Conservation (phyloP, 2,797 vertebrate species). For the Acomys russatus region DNA sequence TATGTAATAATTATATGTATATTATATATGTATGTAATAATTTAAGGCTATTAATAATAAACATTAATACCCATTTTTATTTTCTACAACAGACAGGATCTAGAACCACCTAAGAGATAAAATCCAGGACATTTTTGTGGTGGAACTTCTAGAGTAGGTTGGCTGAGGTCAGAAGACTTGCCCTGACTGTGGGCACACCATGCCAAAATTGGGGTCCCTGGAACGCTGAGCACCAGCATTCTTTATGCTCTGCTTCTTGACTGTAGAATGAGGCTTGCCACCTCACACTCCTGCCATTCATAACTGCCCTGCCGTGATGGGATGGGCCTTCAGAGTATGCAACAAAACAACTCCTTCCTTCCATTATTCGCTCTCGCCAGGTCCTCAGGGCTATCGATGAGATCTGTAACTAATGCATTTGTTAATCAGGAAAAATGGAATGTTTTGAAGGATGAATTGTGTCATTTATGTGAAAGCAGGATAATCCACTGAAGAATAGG, state of each 20-base stretch:
- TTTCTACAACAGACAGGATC: not conserved
- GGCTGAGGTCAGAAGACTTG: not conserved
- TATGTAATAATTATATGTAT: too few species aligned
- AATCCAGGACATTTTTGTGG: not conserved
- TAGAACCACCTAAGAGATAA: not conserved
- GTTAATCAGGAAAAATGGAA: not conserved
- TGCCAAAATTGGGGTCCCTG: not conserved
- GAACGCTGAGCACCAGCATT: not conserved
- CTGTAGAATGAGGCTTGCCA: not conserved
- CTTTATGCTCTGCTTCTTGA: not conserved
- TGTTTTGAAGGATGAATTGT: constrained; percentile 3
- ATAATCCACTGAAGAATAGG: not conserved
- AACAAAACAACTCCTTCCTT: not conserved
- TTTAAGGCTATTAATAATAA: too few species aligned
- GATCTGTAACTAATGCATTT: not conserved
- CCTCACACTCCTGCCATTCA: not conserved
- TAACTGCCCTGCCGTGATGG: not conserved
- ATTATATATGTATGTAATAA: too few species aligned
- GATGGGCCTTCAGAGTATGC: not conserved
- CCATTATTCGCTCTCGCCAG: not conserved
- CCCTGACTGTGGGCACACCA: not conserved
- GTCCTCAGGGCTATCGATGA: not conserved
- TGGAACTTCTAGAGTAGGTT: not conserved
- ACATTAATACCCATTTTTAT: too few species aligned
- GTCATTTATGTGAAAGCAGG: not conserved